A percentile compares a stretch with the other conserved stretches of the same genome.
Evolutionary conservation across 2,113 vertebrate species (phyloP).

Genomic region (Steatornis caripensis): DNA sequence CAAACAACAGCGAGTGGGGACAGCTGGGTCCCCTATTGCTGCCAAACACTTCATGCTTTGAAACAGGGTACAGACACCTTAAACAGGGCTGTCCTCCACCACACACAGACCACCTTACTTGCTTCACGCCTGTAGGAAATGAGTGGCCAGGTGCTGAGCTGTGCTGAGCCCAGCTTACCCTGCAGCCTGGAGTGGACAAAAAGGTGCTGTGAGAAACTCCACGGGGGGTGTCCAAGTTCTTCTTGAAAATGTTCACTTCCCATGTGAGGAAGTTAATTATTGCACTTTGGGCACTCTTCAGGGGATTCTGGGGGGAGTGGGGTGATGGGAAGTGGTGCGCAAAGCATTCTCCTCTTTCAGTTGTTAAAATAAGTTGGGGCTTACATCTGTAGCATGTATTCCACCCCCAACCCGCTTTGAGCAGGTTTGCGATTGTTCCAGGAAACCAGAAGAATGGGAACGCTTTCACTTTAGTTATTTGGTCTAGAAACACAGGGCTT

Average conservation of each 20-base stretch:
- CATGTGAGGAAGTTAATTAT: background rate
- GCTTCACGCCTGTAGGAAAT: background rate
- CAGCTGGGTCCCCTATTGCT: background rate
- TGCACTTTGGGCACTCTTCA: accelerated
- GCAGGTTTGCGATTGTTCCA: background rate
- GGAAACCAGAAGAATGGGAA: background rate
- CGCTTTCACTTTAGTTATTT: background rate
- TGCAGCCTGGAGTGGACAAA: background rate
- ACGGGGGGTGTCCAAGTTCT: accelerated
- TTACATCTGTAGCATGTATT: background rate
- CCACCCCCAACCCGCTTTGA: background rate
- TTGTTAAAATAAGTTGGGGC: background rate
- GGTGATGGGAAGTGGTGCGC: background rate
- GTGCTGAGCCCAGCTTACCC: accelerated
- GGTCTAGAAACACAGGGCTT: background rate
- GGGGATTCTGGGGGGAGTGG: background rate
- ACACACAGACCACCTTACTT: background rate
- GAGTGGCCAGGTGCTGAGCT: background rate
- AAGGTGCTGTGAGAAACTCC: background rate
- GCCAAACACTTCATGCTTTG: background rate
- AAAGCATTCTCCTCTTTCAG: background rate
- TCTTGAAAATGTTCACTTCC: background rate
- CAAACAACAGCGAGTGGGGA: background rate
- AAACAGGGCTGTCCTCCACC: background rate
- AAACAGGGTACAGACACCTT: background rate